Evolutionary conservation across 2,797 vertebrate genomes (phyloP).

Genomic region (Cephalopachus bancanus): DNA sequence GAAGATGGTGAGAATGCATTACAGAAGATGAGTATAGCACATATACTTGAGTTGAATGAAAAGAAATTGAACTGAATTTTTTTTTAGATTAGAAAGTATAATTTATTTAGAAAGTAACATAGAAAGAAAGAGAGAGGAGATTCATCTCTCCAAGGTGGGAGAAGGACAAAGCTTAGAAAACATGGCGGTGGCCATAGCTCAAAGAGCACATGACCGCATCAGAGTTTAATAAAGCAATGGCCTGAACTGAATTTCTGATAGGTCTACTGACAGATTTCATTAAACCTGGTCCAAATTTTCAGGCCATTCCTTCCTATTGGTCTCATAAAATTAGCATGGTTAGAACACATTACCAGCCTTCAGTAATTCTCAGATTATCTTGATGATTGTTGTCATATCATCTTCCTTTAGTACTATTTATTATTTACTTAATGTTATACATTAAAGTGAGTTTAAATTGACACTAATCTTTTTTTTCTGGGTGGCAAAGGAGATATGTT

Average conservation of each 20-base stretch:
- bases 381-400: constrained; percentile 6
- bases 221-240: no score
- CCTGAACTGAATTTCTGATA: neutral
- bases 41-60: neutral
- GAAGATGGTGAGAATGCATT: neutral
- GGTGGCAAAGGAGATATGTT: neutral
- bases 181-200: no score
- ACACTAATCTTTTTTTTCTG: neutral
- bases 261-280: neutral
- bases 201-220: no score
- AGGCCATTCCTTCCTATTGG: neutral
- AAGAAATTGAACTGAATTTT: constrained; percentile 15
- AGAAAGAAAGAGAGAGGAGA: no score
- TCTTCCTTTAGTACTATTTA: neutral
- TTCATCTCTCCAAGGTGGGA: no score
- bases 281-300: neutral
- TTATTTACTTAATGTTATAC: constrained; percentile 21
- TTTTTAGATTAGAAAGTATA: no score
- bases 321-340: constrained; percentile 13
- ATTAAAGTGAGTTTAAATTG: constrained; percentile 43
- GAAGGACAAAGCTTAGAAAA: no score
- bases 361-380: neutral
- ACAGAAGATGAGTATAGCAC: neutral
- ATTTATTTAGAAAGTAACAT: no score
- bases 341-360: neutral